Percentiles rank a stretch among this genome's conserved stretches.
Evolutionary conservation across 2,797 vertebrate species (phyloP).

Genomic region (Tachyglossus aculeatus): DNA sequence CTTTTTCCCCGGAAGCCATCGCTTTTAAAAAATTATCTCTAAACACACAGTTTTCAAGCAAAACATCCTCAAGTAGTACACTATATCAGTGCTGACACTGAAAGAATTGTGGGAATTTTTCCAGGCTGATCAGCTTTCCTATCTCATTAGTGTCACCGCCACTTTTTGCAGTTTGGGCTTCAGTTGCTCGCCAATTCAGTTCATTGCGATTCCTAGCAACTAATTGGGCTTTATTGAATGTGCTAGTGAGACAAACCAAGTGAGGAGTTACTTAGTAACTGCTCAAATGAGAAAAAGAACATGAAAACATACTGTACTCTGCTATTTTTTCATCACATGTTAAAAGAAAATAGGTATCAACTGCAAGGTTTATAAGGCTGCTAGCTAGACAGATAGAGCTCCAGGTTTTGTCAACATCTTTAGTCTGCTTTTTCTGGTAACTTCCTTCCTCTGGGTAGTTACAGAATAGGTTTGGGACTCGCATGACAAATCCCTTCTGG

Average conservation of each 20-base stretch:
- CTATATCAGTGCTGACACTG: slow-evolving; percentile 32
- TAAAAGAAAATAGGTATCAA: slow-evolving; percentile 17
- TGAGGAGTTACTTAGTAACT: slow-evolving; percentile 37
- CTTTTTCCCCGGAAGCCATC: fast-evolving
- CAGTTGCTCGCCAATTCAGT: slow-evolving; percentile 52
- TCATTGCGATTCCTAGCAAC: slow-evolving; percentile 52
- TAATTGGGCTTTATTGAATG: slow-evolving; percentile 52
- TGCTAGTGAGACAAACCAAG: slow-evolving; percentile 36
- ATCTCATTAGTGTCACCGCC: slow-evolving; percentile 42
- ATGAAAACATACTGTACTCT: slow-evolving; percentile 24
- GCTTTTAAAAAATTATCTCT: not conserved
- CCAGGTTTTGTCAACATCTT: slow-evolving; percentile 1
- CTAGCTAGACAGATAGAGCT: too few species aligned
- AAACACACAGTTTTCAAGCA: not conserved
- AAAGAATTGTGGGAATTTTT: slow-evolving; percentile 30
- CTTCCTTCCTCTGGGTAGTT: too few species aligned
- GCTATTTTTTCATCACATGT: slow-evolving; percentile 17
- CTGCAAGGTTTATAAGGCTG: too few species aligned
- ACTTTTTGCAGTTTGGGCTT: slow-evolving; percentile 47
- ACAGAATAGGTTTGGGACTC: too few species aligned
- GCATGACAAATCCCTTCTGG: too few species aligned
- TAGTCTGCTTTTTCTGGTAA: slow-evolving; percentile 1
- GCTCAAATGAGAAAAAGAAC: slow-evolving; percentile 37
- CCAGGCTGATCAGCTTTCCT: slow-evolving; percentile 38
- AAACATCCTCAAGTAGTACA: slow-evolving; percentile 34